Evolutionary conservation across 1,140 invertebrate species (phyloP), one percentile per base, ranked within the genome.

Genomic region (Ceratosolen solmsi): DNA sequence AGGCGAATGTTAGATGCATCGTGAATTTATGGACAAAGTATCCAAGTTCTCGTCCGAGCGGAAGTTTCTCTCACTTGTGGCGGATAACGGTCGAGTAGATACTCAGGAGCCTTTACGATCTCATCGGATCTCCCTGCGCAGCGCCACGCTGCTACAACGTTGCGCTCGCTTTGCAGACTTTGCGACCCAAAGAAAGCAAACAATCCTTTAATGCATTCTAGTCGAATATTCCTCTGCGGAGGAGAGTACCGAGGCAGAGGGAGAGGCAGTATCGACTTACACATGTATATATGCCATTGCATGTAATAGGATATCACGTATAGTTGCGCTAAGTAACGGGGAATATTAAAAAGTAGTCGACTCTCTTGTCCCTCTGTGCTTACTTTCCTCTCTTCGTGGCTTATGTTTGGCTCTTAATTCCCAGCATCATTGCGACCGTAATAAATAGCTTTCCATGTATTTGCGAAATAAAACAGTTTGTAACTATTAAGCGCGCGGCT

Each of bases 21-120:
- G 49, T 72, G 80, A 82, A 82, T 82, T 82, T 82, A 82, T 82
- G 74, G 73, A 77, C 73, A 51, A 77, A 72, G 80, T 77, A 82
- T 77, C 51, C 7, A 82, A 82, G 36, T 82, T 77, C 36, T 70
- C 72, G 73, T 82, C 74, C 80, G 65, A 77, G 54, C 73, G 36
- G 36, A 82, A 82, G 80, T 77, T 82, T 82, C 80, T 82, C 65
- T 51, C 74, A 75, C 79, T 77, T 71, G 80, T 41, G 65, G 80
- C 36, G 60, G 80, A 82, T 81, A 81, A 81, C 79, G 79, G 41
- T 81, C 72, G 72, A 75, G 46, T 81, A 60, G 71, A 75, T 76
- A 84, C 81, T 83, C 85, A 33, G 73, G 68, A 46, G 49, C 82
- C 78, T 77, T 74, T 74, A 79, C 74, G 77, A 73, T 74, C 76